Base-by-base conservation (phyloP, 2,113 vertebrate genomes). In the Talpa occidentalis region DNA sequence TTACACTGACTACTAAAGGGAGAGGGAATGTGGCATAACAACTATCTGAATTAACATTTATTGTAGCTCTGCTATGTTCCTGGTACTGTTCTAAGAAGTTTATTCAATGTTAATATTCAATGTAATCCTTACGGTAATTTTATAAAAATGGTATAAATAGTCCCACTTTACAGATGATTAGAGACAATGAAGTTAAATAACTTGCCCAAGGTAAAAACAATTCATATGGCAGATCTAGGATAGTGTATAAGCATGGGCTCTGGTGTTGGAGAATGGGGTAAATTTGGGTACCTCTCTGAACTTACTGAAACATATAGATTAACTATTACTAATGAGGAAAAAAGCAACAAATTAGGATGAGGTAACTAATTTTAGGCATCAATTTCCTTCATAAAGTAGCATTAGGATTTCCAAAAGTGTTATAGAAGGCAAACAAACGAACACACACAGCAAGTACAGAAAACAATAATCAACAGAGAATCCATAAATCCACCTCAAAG, bases 71-170 rank as follows among this genome's bases (percentile, higher is more conserved):
- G 37, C 44, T 85, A 54, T 22, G 16, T 77, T 17, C 24, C 78
- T 73, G 60, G 40, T 17, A 85, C 10, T 73, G 21, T 64, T 83
- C 37, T 95, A 76, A 92, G 35, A 19, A 94, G 78, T 93, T 87
- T 80, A 76, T 93, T 87, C 79, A 76, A n/a, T n/a, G n/a, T n/a
- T 44, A 83, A 44, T 78, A 69, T 17, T 94, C 59, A 88, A 62
- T 40, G 47, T 73, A 94, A 78, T 66, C 60, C 24, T 93, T 67
- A 82, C 30, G 84, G 56, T 54, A 90, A 91, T 10, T 66, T 74
- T 77, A 84, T 44, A 12, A 92, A 92, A 16, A 21, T n/a, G 30
- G 12, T 82, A 85, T 82, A 78, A 93, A 81, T n/a, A 70, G 12
- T 30, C 15, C 28, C 19, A 90, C 44, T 44, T 80, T 32, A 69